Base-by-base conservation (phyloP, 2,113 vertebrate species). In the Chloroceryle aenea region DNA sequence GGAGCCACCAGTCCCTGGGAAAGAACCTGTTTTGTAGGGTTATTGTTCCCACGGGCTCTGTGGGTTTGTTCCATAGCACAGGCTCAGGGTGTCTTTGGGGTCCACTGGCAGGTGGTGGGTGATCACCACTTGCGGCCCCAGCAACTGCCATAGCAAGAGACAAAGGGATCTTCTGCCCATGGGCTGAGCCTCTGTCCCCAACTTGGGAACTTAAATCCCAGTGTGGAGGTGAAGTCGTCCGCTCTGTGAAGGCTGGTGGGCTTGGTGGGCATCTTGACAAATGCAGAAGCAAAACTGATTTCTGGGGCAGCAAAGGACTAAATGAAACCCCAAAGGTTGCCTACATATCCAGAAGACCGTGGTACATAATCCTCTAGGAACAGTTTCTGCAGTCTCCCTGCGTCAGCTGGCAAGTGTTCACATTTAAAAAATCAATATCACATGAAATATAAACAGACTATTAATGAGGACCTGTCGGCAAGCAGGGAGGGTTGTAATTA, bases 391-490 rank as follows among this genome's bases (percentile, higher is more conserved):
- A 47, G 55, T 34, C 53, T 86, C 59, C 52, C 67, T 36, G 15
- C 3, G 25, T 76, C 90, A 93, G 62, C 68, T 72, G 63, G 55
- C 58, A 71, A 94, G 69, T 27, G 50, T 32, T 85, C 53, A 16
- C 85, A 74, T 84, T 71, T 85, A 74, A 76, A 90, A 96, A 50
- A 94, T 87, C 84, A 8, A 27, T 91, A 95, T 30, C 43, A 72
- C 61, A 59, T 86, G 80, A 95, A 97, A 94, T 78, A 92, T 34
- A 89, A 94, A 84, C 56, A 72, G 68, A 18, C 56, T 83, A 62
- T 95, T 97, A 87, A 92, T 75, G 85, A 95, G 43, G 78, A 85
- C 80, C 88, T 85, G 74, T 66, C 85, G 95, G 91, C 92, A 96
- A 83, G 42, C 59, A 52, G 59, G 32, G 84, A 66, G 79, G 67